Evolutionary conservation across 2,113 vertebrate genomes (phyloP).

Genomic region (Crypturellus undulatus): DNA sequence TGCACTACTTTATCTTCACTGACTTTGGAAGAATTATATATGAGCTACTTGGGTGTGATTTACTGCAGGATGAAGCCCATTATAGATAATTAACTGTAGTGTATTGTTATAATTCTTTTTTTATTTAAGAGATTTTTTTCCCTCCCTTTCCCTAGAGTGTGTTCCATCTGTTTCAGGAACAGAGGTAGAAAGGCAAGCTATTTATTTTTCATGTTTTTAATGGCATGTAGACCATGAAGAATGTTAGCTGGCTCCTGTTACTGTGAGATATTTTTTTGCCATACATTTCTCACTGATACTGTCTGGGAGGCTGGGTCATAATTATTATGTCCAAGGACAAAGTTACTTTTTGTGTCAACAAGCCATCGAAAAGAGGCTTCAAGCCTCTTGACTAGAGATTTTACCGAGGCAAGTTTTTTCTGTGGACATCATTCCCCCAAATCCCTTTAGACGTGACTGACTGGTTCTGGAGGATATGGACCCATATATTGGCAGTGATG

Average conservation of each 20-base stretch:
- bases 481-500: fast-evolving
- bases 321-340: background rate
- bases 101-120: slow-evolving; percentile 11
- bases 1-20: background rate
- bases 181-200: background rate
- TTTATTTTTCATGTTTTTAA: slow-evolving; percentile 43
- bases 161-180: background rate
- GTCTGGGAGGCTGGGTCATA: background rate
- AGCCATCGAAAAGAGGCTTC: background rate
- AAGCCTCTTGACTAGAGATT: background rate
- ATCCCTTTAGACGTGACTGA: background rate
- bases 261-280: background rate
- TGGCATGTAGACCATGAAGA: background rate
- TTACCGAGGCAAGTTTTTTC: background rate
- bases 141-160: background rate
- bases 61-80: slow-evolving; percentile 10
- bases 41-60: slow-evolving; percentile 1
- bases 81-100: slow-evolving; percentile 1
- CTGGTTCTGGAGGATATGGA: fast-evolving
- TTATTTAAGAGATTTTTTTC: background rate
- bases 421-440: background rate
- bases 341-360: background rate
- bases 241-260: background rate
- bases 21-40: background rate
- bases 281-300: background rate